Evolutionary conservation across 2,113 vertebrate genomes (phyloP).

Genomic region (Corvus moneduloides): DNA sequence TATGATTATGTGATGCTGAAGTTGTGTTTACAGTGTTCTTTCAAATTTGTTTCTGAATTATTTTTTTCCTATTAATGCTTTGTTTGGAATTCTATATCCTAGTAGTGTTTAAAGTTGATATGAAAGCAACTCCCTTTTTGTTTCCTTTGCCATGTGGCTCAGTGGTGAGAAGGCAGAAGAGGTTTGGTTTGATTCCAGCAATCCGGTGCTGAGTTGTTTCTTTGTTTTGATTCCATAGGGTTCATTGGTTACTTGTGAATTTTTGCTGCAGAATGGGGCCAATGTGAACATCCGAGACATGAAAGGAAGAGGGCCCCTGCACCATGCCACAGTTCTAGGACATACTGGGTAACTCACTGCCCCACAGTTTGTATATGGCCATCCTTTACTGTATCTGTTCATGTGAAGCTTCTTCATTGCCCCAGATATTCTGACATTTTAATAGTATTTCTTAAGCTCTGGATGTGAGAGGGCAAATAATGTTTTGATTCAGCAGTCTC

Average conservation of each 20-base stretch:
- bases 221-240: constrained; percentile 74
- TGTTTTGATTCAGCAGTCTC: neutral
- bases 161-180: neutral
- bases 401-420: neutral
- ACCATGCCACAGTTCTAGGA: constrained; percentile 93
- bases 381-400: neutral
- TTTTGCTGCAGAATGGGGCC: constrained; percentile 95
- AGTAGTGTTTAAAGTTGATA: neutral
- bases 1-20: neutral
- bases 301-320: constrained; percentile 89
- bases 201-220: neutral
- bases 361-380: neutral
- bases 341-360: constrained; percentile 86
- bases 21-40: neutral
- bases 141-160: neutral
- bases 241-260: constrained; percentile 94
- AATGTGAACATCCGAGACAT: constrained; percentile 93
- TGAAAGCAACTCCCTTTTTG: neutral
- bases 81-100: neutral
- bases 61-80: neutral
- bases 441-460: neutral
- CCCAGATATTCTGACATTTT: neutral
- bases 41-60: neutral
- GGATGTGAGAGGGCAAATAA: neutral
- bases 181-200: neutral